These are phyloP conservation scores for Sturmia bella DNA, from an alignment of 2,888 invertebrate species.

Conservation along the genomic window DNA sequence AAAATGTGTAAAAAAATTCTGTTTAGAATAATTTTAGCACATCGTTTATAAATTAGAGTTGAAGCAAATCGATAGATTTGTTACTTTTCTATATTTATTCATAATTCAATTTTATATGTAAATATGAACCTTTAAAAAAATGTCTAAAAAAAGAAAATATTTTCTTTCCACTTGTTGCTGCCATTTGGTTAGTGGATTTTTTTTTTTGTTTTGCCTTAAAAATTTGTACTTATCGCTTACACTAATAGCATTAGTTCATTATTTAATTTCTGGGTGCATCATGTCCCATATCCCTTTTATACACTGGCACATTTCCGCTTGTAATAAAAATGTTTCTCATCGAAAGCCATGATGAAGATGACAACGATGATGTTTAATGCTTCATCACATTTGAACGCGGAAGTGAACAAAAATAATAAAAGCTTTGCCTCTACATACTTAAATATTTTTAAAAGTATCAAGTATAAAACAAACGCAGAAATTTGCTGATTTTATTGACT, in stretches of 20 bases:
- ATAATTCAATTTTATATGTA: too few relatives aligned
- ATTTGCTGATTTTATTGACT: too few relatives aligned
- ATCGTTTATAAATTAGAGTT: too few relatives aligned
- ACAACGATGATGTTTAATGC: background rate
- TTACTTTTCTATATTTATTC: too few relatives aligned
- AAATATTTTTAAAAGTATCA: too few relatives aligned
- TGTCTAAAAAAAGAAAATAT: too few relatives aligned
- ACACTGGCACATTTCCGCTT: slow-evolving; percentile 41
- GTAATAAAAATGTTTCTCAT: slow-evolving; percentile 19
- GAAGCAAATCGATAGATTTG: too few relatives aligned
- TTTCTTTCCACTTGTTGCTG: slow-evolving; percentile 48
- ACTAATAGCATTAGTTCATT: background rate
- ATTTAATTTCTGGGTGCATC: background rate
- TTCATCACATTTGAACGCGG: slow-evolving; percentile 21
- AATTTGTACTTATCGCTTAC: background rate
- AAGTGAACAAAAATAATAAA: slow-evolving; percentile 16
- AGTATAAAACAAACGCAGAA: too few relatives aligned
- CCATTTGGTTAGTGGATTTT: background rate
- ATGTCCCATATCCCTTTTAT: slow-evolving; percentile 35
- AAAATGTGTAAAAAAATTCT: too few relatives aligned
- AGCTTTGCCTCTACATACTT: slow-evolving; percentile 9
- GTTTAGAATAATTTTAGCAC: too few relatives aligned
- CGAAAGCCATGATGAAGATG: slow-evolving; percentile 9
- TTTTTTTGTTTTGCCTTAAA: background rate
- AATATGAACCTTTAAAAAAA: too few relatives aligned